A percentile compares a stretch with the other conserved stretches of the same genome.
Conservation (phyloP, 2,113 vertebrate genomes). For the Bubalus kerabau region DNA sequence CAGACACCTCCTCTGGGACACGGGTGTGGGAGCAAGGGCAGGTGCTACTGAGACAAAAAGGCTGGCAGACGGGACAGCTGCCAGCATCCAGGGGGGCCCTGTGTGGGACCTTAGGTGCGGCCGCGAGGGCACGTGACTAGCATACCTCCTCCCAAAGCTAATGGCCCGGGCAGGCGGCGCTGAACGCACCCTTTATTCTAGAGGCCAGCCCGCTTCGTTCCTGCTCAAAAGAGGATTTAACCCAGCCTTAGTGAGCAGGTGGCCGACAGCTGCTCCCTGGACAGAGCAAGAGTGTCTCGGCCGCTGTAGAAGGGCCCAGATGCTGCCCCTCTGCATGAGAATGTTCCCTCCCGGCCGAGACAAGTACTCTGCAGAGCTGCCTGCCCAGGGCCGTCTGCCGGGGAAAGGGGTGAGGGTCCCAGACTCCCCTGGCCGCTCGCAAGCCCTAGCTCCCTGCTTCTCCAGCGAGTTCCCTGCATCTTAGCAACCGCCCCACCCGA, state of each 20-base stretch:
- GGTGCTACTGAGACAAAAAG: neutral
- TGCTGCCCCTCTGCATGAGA: neutral
- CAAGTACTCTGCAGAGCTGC: neutral
- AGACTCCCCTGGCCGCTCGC: neutral
- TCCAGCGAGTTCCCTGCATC: neutral
- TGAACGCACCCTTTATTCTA: neutral
- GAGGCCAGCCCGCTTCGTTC: neutral
- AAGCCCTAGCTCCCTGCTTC: neutral
- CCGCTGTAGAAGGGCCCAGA: neutral
- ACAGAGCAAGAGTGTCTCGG: neutral
- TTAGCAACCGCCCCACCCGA: neutral
- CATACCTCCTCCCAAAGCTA: neutral
- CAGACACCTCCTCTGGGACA: neutral
- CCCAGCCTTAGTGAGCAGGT: slow-evolving; percentile 15
- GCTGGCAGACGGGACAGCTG: neutral
- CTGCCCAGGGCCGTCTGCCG: neutral
- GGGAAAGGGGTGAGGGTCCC: neutral
- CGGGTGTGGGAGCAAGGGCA: neutral
- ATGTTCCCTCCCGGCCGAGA: neutral
- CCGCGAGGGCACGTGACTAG: neutral
- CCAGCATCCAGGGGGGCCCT: neutral
- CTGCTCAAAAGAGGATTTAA: neutral
- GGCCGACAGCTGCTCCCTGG: neutral
- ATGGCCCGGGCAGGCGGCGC: neutral
- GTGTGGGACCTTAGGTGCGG: neutral